These are phyloP conservation scores for Synchiropus splendidus DNA, from an alignment of 2,113 vertebrate genomes.

Conservation along the genomic window DNA sequence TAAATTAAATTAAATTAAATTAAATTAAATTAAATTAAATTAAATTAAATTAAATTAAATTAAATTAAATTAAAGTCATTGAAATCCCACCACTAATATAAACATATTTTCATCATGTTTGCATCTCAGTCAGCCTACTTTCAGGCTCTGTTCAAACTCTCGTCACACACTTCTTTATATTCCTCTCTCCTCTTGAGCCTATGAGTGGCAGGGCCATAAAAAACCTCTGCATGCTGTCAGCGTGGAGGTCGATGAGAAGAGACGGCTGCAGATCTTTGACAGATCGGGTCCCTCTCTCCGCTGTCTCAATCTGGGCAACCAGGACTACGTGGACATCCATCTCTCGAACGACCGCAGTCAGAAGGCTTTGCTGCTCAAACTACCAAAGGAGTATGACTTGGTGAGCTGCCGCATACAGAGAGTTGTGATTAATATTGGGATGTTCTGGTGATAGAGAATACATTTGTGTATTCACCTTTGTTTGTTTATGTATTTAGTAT, in stretches of 20 bases:
- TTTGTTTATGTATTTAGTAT: too few species aligned
- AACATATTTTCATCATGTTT: too few species aligned
- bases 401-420: slow-evolving; percentile 49
- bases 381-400: slow-evolving; percentile 91
- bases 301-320: slow-evolving; percentile 62
- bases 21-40: too few species aligned
- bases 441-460: too few species aligned
- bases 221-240: slow-evolving; percentile 60
- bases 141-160: too few species aligned
- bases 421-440: too few species aligned
- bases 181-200: slow-evolving; percentile 57
- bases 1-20: too few species aligned
- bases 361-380: slow-evolving; percentile 76
- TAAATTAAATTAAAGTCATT: too few species aligned
- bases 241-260: slow-evolving; percentile 62
- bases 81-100: too few species aligned
- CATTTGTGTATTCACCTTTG: too few species aligned
- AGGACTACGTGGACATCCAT: slow-evolving; percentile 62
- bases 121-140: too few species aligned
- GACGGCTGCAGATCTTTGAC: slow-evolving; percentile 71
- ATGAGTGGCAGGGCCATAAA: slow-evolving; percentile 79
- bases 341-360: slow-evolving; percentile 70
- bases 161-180: not conserved
- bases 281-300: slow-evolving; percentile 59
- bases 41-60: too few species aligned